Percentiles rank a stretch among this genome's conserved stretches.
These are phyloP conservation scores for Cinclus mexicanus DNA, from an alignment of 2,113 vertebrate species.

Conservation along the genomic window DNA sequence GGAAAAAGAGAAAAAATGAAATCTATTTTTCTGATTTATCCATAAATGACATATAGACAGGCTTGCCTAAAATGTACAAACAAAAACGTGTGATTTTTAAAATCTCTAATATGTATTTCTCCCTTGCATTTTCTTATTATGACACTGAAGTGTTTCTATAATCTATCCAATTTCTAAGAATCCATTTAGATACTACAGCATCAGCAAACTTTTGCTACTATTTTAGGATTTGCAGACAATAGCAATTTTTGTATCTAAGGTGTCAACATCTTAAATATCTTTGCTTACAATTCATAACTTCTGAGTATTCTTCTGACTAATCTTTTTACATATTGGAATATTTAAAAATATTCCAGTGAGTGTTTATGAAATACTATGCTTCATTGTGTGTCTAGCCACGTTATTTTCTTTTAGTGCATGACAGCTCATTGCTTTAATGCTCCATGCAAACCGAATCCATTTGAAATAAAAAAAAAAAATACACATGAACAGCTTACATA, in stretches of 20 bases:
- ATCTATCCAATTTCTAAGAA: not conserved
- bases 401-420: not conserved
- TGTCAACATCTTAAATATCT: not conserved
- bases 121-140: not conserved
- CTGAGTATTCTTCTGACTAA: not conserved
- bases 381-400: not conserved
- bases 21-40: not conserved
- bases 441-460: conserved; percentile 18
- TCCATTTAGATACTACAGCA: not conserved
- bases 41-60: not conserved
- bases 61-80: not conserved
- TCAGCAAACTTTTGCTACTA: not conserved
- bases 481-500: conserved; percentile 1
- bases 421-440: conserved; percentile 26
- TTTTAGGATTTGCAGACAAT: not conserved
- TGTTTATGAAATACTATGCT: not conserved
- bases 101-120: not conserved
- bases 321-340: not conserved
- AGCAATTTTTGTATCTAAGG: not conserved
- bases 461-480: conserved; percentile 48
- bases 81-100: not conserved
- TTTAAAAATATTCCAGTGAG: not conserved
- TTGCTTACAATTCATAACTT: not conserved
- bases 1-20: not conserved
- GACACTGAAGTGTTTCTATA: not conserved